Base-by-base conservation (phyloP, 92 coral and sea anemone genomes). In the Meandrina meandrites region DNA sequence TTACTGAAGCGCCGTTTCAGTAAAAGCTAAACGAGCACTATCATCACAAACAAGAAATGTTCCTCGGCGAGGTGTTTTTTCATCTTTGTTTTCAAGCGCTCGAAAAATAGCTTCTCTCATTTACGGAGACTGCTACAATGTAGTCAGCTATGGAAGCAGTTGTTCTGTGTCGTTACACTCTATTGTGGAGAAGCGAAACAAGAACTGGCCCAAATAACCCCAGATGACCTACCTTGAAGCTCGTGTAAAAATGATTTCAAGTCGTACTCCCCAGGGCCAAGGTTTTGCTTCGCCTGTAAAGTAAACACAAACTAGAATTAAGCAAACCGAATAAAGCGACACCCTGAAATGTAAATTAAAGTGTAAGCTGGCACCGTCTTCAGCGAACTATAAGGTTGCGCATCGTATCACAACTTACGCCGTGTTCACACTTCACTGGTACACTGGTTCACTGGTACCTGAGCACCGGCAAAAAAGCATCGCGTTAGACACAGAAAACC, bases 191-290 rank as follows among this genome's bases (percentile, higher is more conserved):
- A 40, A 40, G 45, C 3, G 45, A 6, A 48, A 12, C 53, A 48
- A 12, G 14, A 12, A 48, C n/a, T n/a, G 9, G 1, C 53, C 53
- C 53, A 7, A 12, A 1, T 24, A 8, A 10, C 8, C 14, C 4
- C 34, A 27, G 21, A 11, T 48, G 31, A 84, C 93, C 86, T 88
- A 87, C 98, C 94, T 19, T 78, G 45, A 24, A 90, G 81, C 51
- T 93, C 98, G 31, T 95, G 91, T 79, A 97, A 79, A 85, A 97
- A 97, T 32, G 99, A 97, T 53, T 94, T 93, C 71, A 97, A 90
- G 79, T 97, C 96, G 74, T 97, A 97, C 71, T 97, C 97, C 6
- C 99, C 99, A 17, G 99, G 99, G 45, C 99, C 99, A 81, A 97
- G 92, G 35, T 86, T 94, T 58, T 94, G 90, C 66, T 91, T 90